Base-by-base conservation (phyloP, 2,888 invertebrate genomes). In the Pristionchus mayeri region DNA sequence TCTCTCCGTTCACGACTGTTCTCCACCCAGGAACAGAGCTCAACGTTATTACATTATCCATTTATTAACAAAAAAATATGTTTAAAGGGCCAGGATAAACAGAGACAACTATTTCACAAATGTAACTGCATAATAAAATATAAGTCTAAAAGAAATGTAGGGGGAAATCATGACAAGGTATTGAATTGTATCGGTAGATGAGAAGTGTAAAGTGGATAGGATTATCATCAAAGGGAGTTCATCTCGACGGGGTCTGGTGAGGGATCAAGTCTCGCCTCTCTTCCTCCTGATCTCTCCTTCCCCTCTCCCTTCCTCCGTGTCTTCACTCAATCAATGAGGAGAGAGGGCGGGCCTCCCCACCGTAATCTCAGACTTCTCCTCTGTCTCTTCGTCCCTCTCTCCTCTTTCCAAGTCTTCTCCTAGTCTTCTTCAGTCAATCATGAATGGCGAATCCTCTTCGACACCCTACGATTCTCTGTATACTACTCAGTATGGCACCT, bases 351-450 rank as follows among this genome's bases (percentile, higher is more conserved):
- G 76, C 52, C 67, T 48, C 37, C 21, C 60, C 71, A 71, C 84
- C 75, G 82, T 80, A 79, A 80, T 71, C 84, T 50, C 57, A 21
- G 48, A 52, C 67, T 50, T 48, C 80, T 71, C 37, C 75, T 79
- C 40, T 40, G 44, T 60, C 50, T n/a, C 81, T 80, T 75, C 54
- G 16, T 76, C 24, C 76, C 21, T 79, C 63, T 81, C 75, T 40
- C 50, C 21, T 81, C 44, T 48, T 21, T 44, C 48, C 34, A 75
- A 30, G 48, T 34, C 50, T 18, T 34, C 30, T 30, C 11, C 78
- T 30, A 24, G 37, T 52, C 48, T 34, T 30, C 78, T 34, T 50
- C 34, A 30, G 11, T 21, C 40, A 54, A 44, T 80, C 27, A 82
- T 82, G 48, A 52, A 63, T 63, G 37, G 57, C 40, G 30, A 60